Conservation (phyloP, 2,888 invertebrate species). For the Brachyptera risi region DNA sequence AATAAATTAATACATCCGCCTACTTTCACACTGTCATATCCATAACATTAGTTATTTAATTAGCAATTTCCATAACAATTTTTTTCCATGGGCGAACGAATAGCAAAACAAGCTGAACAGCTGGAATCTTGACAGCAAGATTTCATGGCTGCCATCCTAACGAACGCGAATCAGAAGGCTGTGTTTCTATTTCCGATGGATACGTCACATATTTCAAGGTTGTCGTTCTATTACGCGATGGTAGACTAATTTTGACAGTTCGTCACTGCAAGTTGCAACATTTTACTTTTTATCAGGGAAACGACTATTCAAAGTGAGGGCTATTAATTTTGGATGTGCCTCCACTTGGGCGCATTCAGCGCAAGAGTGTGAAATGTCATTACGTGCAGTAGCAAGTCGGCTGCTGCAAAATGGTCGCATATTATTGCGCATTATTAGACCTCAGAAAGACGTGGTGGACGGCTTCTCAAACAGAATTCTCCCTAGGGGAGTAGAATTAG, state of each 20-base stretch:
- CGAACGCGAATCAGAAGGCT: too few relatives aligned
- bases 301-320: constrained; percentile 19
- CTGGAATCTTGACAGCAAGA: too few relatives aligned
- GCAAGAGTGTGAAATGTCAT: constrained; percentile 48
- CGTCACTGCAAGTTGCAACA: background rate
- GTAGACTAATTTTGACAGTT: background rate
- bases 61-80: too few relatives aligned
- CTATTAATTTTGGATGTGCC: constrained; percentile 14
- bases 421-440: constrained; percentile 47
- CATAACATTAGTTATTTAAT: too few relatives aligned
- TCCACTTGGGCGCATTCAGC: constrained; percentile 28
- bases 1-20: too few relatives aligned
- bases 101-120: too few relatives aligned
- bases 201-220: too few relatives aligned
- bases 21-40: too few relatives aligned
- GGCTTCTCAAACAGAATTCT: constrained; percentile 34
- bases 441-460: constrained; percentile 35
- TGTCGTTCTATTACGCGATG: background rate
- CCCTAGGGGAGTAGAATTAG: constrained; percentile 32
- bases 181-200: too few relatives aligned
- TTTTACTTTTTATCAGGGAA: background rate
- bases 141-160: too few relatives aligned
- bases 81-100: too few relatives aligned
- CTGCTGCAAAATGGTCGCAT: constrained; percentile 58
- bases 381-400: constrained; percentile 52